These are phyloP conservation scores for Sphyrna mokarran DNA, from an alignment of 2,113 vertebrate genomes.

Conservation along the genomic window DNA sequence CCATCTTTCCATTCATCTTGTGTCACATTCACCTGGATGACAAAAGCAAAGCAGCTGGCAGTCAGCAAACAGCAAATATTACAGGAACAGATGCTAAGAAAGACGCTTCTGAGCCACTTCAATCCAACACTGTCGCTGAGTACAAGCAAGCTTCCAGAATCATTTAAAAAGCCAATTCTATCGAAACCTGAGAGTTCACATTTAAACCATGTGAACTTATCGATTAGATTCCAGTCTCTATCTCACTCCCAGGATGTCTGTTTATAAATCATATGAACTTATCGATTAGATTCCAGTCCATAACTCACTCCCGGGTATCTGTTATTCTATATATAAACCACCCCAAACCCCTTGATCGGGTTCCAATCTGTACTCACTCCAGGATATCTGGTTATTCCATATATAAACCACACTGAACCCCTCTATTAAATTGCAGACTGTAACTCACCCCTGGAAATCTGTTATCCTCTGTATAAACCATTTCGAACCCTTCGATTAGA, in stretches of 20 bases:
- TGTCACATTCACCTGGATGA: conserved; percentile 54
- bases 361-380: neutral
- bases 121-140: neutral
- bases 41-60: neutral
- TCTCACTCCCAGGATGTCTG: neutral
- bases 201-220: neutral
- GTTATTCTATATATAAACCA: neutral
- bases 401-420: neutral
- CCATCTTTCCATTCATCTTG: conserved; percentile 50
- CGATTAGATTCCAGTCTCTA: neutral
- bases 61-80: neutral
- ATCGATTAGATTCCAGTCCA: no score
- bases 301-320: neutral
- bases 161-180: neutral
- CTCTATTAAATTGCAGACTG: no score
- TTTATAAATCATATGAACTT: neutral
- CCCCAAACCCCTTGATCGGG: neutral
- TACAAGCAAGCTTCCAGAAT: neutral
- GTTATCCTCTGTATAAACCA: no score
- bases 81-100: neutral
- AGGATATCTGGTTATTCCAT: neutral
- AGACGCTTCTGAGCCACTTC: neutral
- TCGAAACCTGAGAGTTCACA: neutral
- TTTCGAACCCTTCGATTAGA: no score
- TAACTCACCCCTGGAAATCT: no score